phyloP scores from a whole-genome alignment of 2,797 vertebrate genomes.

The Labroides dimidiatus region DNA sequence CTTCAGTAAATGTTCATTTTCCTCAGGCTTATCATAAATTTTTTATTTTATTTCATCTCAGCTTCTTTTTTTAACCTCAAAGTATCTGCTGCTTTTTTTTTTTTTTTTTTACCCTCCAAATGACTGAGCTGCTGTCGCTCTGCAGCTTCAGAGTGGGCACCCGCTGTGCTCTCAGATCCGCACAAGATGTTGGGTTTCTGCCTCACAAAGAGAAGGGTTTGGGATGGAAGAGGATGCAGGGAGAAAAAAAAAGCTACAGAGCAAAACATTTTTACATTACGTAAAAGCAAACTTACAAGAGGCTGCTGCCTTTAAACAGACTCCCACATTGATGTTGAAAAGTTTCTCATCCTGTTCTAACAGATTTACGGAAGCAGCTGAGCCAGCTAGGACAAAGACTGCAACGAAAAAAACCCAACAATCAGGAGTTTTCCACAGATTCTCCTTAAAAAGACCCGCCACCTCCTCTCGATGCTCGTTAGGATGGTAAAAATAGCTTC shows the following conservation, averaged over 20 bases:
- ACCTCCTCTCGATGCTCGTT: background rate
- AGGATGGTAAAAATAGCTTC: background rate
- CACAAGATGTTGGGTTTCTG: conserved; percentile 37
- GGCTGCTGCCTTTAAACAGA: background rate
- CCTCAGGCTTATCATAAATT: conserved; percentile 55
- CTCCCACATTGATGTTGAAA: background rate
- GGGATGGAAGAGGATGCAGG: conserved; percentile 18
- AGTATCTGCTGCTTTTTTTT: conserved; percentile 45
- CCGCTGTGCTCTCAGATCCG: conserved; percentile 54
- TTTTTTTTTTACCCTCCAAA: conserved; percentile 44
- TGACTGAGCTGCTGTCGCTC: conserved; percentile 12
- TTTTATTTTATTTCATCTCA: conserved; percentile 58
- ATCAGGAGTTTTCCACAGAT: background rate
- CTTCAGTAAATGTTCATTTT: conserved; percentile 39
- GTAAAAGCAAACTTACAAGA: background rate
- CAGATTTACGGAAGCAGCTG: background rate
- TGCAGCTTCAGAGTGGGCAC: conserved; percentile 33
- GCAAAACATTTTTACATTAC: background rate
- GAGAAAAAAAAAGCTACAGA: conserved; percentile 1
- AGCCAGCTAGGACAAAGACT: background rate
- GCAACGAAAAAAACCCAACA: background rate
- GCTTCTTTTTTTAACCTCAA: conserved; percentile 20
- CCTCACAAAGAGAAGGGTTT: conserved; percentile 38
- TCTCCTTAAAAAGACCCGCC: background rate
- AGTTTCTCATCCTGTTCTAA: background rate